A percentile compares a stretch with the other conserved stretches of the same genome.
These are phyloP conservation scores for Luehdorfia chinensis DNA, from an alignment of 1,140 invertebrate genomes.

Conservation along the genomic window DNA sequence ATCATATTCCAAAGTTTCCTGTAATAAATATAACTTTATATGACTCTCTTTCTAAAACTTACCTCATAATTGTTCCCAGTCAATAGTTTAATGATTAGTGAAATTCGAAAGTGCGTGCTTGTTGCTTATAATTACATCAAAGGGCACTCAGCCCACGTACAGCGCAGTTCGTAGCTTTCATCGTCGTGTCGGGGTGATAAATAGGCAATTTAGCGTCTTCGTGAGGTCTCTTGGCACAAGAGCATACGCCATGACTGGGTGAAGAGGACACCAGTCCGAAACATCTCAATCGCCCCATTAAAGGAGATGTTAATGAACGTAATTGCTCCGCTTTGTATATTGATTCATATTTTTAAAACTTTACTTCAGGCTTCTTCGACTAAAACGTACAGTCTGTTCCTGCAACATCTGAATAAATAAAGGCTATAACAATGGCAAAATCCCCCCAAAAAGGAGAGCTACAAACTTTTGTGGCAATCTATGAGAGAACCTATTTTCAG, in stretches of 20 bases:
- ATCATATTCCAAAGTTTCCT: too few species aligned
- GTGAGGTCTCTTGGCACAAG: conserved; percentile 2
- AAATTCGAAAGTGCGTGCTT: conserved; percentile 11
- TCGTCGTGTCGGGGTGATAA: conserved; percentile 6
- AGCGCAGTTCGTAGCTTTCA: neutral
- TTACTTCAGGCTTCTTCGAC: too few species aligned
- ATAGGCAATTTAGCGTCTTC: conserved; percentile 2
- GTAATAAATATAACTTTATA: too few species aligned
- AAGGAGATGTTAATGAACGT: neutral
- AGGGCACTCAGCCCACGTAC: conserved; percentile 4
- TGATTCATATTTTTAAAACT: too few species aligned
- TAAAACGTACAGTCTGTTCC: too few species aligned
- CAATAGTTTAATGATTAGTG: conserved; percentile 4
- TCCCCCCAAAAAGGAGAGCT: too few species aligned
- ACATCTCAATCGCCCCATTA: conserved; percentile 2
- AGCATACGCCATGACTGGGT: neutral
- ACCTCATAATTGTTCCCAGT: neutral
- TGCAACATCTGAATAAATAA: too few species aligned
- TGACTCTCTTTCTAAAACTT: too few species aligned
- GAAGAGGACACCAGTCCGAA: neutral
- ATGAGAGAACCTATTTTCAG: too few species aligned
- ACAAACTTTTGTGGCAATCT: too few species aligned
- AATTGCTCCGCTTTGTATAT: too few species aligned
- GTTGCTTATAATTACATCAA: conserved; percentile 1
- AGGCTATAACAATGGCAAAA: too few species aligned